Base-by-base conservation (phyloP, 92 coral and sea anemone genomes). In the Zoanthus sansibaricus region DNA sequence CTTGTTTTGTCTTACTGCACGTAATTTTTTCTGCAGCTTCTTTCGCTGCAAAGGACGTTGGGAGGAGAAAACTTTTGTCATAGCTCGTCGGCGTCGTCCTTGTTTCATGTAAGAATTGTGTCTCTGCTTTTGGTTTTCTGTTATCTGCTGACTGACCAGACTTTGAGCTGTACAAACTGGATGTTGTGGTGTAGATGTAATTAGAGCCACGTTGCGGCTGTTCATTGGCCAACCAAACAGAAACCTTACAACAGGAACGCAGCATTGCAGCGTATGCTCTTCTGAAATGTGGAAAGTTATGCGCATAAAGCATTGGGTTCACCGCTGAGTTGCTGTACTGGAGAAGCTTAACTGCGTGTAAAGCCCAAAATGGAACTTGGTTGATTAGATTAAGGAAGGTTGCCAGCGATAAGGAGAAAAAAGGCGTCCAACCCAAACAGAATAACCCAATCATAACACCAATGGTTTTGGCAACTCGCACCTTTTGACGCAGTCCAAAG, bases 291-390 rank as follows among this genome's bases (percentile, higher is more conserved):
- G 92, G 95, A 70, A 93, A 93, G 76, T 91, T 93, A 68, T 85
- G 93, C 33, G 95, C 95, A 59, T 93, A 93, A 69, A 93, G 69
- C 7, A 91, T 75, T 7, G 95, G 95, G 20, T 93, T 93, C 9
- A 80, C 83, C 51, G 84, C 94, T 20, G 95, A 93, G 85, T 93
- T 93, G 31, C 95, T 87, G 68, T 93, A 93, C 87, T 93, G 95
- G 25, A 93, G 90, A 78, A 93, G 86, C 87, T 93, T 93, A 17
- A 93, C 95, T 17, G 92, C 89, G 71, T 84, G 91, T 18, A 93
- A 44, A 8, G 93, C 94, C 95, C 88, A 86, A 6, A 93, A 79
- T 54, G 88, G 85, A 9, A 25, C 42, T 6, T 45, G 45, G 32
- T 79, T 37, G 44, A 25, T 31, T 49, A 67, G 32, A 9, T 73